Evolutionary conservation across 30 jellyfish, hydroid and myxozoan species (phyloP), one percentile per base, ranked within the genome.

Genomic region (Nemopilema nomurai): DNA sequence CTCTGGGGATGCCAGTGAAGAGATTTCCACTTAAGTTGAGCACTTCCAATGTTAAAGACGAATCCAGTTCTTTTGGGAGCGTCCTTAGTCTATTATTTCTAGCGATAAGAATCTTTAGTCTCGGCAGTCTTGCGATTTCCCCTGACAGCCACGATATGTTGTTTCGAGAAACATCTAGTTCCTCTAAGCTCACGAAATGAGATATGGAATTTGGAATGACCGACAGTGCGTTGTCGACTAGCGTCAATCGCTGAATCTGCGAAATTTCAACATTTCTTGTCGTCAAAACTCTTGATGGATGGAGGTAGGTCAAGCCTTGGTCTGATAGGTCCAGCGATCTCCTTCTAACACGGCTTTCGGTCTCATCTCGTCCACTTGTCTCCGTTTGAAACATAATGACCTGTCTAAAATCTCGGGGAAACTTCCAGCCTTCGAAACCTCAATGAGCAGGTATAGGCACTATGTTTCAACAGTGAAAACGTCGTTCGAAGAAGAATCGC

Each of bases 121-220:
- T 74, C 1, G 83, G 77, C 31, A 95, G 78, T 16, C 81, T 92
- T 24, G 92, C 84, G 23, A 87, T 51, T 77, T 95, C 99, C 8
- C 97, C 97, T 20, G 97, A 90, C 4, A 95, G 33, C 99, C 99
- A 95, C 18, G 99, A 66, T n/a, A 95, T 90, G 28, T 72, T 65
- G 70, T 95, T 95, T 24, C 98, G 88, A 29, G 99, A 95, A 75
- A 90, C 88, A 53, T 95, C 97, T 52, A 95, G 76, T 82, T 95
- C 97, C 71, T 86, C 90, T 27, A 95, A 57, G 67, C 81, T 86
- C 16, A 69, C 73, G 68, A 95, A 95, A 8, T 84, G 91, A 3
- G 94, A 33, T 18, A 95, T 86, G 18, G 84, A 13, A 41, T 91
- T 77, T 1, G 99, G 99, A 53, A 95, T 53, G n/a, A 84, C 92